Evolutionary conservation across 2,888 invertebrate genomes (phyloP), one percentile per base, ranked within the genome.

Genomic region (Epirrita christyi): DNA sequence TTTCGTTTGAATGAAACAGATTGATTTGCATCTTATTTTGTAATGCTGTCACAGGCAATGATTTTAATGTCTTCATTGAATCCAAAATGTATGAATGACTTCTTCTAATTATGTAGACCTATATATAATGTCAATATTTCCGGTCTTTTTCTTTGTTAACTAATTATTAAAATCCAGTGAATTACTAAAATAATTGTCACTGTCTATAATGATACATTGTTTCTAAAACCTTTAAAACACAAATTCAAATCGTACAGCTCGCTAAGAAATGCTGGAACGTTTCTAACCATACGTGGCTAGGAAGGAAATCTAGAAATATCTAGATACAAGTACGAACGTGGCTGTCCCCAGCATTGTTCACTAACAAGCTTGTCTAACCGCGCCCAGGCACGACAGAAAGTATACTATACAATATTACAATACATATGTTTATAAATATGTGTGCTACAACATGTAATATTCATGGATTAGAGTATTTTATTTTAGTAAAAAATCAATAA

Each of bases 321-420:
- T 76, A 75, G 72, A 78, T 76, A 71, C 65, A 68, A 66, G 68
- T 75, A 75, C 74, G 73, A 78, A 74, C 73, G 54, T 55, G 58
- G 55, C 66, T 70, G 73, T 73, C 74, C 73, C 73, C 75, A 71
- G 83, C 85, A 86, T 88, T 88, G 85, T 88, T 82, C 79, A 73
- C 85, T 88, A 88, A 88, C 86, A 86, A 88, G 88, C 83, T 78
- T 63, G 80, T 78, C 79, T 83, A 83, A 86, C 85, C 85, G 83
- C 82, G 75, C 80, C 81, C 75, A 71, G 74, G 82, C 85, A 86
- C 85, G 87, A 86, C 82, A 83, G 66, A 71, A 71, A 59, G 43
- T 59, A n/a, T n/a, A 70, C 73, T 71, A 71, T 70, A 72, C 67
- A 70, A 71, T 71, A 73, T 68, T 70, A 72, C 67, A 70, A 71